Evolutionary conservation across 1,140 invertebrate species (phyloP).

Genomic region (Euura lappo): DNA sequence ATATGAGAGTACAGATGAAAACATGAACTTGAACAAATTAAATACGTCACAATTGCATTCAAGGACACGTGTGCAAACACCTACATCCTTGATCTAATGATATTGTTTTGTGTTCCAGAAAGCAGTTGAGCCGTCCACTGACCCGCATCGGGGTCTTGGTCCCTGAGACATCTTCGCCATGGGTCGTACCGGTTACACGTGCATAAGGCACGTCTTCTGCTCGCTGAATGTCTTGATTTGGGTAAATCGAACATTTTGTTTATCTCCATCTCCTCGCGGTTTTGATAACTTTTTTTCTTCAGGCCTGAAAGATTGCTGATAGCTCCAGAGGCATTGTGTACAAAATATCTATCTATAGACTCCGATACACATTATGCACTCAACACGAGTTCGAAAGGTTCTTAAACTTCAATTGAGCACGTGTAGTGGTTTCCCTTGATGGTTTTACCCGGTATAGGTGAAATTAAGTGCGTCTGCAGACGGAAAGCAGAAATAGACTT

Average conservation of each 20-base stretch:
- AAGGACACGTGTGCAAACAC: not conserved
- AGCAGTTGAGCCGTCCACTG: not conserved
- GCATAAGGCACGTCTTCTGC: conserved; percentile 77
- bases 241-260: conserved; percentile 58
- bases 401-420: not conserved
- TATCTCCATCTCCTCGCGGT: no score
- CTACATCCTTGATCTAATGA: not conserved
- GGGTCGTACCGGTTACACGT: conserved; percentile 78
- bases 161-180: conserved; percentile 50
- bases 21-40: no score
- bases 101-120: not conserved
- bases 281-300: no score
- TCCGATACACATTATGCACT: not conserved
- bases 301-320: no score
- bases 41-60: no score
- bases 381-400: no score
- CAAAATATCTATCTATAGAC: not conserved
- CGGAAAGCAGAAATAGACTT: not conserved
- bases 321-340: no score
- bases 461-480: not conserved
- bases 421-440: not conserved
- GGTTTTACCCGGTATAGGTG: not conserved
- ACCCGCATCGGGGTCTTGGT: not conserved
- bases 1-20: no score
- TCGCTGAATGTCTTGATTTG: conserved; percentile 78